A percentile compares a stretch with the other conserved stretches of the same genome.
phyloP scores from a whole-genome alignment of 2,888 invertebrate species.

The Cotesia congregata region DNA sequence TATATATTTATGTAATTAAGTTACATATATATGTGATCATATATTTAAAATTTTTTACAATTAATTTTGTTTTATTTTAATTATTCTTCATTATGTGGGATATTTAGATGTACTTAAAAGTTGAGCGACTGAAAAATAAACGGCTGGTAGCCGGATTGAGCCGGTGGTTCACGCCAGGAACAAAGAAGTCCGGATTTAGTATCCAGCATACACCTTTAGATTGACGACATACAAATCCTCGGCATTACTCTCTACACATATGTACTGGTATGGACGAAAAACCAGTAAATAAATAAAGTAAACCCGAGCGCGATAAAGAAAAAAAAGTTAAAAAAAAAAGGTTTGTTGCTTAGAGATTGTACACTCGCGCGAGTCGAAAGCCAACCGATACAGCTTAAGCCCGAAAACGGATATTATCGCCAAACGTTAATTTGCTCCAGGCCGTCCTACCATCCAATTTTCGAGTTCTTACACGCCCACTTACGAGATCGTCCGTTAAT shows the following conservation, averaged over 20 bases:
- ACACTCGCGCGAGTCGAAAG: conserved; percentile 10
- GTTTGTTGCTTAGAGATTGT: conserved; percentile 34
- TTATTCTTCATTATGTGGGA: no score
- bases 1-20: no score
- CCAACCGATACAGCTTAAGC: conserved; percentile 48
- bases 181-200: conserved; percentile 36
- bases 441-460: conserved; percentile 70
- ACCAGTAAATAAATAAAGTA: conserved; percentile 23
- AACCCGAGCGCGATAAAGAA: conserved; percentile 14
- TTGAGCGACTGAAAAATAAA: conserved; percentile 24
- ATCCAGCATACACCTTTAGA: conserved; percentile 30
- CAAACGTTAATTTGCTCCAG: conserved; percentile 70
- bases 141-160: conserved; percentile 24
- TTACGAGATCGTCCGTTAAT: conserved; percentile 69
- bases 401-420: conserved; percentile 69
- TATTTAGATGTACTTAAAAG: background rate
- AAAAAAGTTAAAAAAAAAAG: conserved; percentile 32
- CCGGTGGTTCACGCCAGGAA: conserved; percentile 42
- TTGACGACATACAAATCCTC: conserved; percentile 39
- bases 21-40: no score
- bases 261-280: background rate
- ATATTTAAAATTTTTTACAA: no score
- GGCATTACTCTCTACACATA: conserved; percentile 36
- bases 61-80: no score
- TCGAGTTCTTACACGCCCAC: conserved; percentile 70